A percentile compares a stretch with the other conserved stretches of the same genome.
Evolutionary conservation across 2,888 invertebrate genomes (phyloP).

Genomic region (Acanthosoma haemorrhoidale): DNA sequence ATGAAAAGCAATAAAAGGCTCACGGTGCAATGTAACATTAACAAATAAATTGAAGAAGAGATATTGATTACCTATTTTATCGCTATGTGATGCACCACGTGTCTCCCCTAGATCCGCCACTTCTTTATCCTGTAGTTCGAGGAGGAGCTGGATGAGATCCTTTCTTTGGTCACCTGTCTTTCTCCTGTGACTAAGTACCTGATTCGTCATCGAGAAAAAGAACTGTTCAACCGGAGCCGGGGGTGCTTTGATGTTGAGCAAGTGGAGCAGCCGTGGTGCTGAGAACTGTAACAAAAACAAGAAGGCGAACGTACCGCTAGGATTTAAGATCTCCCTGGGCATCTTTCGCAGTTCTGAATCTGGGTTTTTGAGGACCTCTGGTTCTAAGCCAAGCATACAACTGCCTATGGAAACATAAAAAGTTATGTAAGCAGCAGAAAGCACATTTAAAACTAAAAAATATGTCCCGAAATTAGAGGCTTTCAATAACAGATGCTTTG

Average conservation of each 20-base stretch:
- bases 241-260: conserved; percentile 6
- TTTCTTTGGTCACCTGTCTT: conserved; percentile 19
- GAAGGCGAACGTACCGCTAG: neutral
- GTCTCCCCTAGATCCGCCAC: neutral
- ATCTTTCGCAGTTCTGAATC: conserved; percentile 16
- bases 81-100: too few relatives aligned
- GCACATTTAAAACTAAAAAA: too few relatives aligned
- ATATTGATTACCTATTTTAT: too few relatives aligned
- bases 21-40: too few relatives aligned
- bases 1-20: too few relatives aligned
- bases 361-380: conserved; percentile 18
- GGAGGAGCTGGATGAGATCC: conserved; percentile 30
- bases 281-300: neutral
- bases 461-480: too few relatives aligned
- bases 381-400: conserved; percentile 32
- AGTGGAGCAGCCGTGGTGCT: neutral
- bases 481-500: too few relatives aligned
- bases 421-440: too few relatives aligned
- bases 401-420: too few relatives aligned
- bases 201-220: neutral
- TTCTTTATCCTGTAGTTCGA: conserved; percentile 24
- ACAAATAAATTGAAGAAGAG: too few relatives aligned
- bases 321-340: conserved; percentile 1
- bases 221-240: conserved; percentile 8
- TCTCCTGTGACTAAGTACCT: conserved; percentile 21